Conservation (phyloP, 2,797 vertebrate species). For the Amblyraja radiata region DNA sequence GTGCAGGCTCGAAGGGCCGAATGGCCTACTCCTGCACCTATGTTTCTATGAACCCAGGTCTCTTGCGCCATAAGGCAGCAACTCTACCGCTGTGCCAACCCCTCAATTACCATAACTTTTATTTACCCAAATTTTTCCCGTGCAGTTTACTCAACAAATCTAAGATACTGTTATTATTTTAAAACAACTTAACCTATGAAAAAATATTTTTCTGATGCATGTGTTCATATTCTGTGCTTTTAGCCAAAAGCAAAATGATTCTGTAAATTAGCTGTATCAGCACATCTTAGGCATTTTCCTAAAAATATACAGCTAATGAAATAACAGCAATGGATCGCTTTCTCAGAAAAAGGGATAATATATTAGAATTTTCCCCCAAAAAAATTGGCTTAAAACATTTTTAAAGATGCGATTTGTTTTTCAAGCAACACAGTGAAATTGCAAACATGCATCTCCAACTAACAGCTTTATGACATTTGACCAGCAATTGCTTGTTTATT, state of each 20-base stretch:
- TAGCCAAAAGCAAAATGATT: background rate
- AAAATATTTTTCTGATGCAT: conserved; percentile 1
- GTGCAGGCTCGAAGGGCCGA: too few species aligned
- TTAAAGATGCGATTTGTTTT: background rate
- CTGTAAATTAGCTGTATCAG: conserved; percentile 18
- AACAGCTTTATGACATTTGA: background rate
- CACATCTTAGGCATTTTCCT: background rate
- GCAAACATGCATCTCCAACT: background rate
- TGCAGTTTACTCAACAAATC: background rate
- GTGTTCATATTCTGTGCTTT: background rate
- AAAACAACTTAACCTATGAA: background rate
- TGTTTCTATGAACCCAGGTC: too few species aligned
- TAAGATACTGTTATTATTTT: background rate
- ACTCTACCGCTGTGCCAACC: too few species aligned
- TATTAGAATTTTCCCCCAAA: background rate
- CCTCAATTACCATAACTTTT: background rate
- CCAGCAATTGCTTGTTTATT: background rate
- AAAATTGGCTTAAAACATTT: background rate
- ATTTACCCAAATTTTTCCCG: background rate
- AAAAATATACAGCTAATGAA: background rate
- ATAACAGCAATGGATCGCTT: background rate
- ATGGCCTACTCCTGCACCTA: too few species aligned
- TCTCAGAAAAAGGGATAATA: background rate
- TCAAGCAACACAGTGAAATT: background rate
- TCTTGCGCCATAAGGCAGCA: too few species aligned